Percentiles rank a stretch among this genome's conserved stretches.
Evolutionary conservation across 2,797 vertebrate species (phyloP).

Genomic region (Ptychadena robeensis): DNA sequence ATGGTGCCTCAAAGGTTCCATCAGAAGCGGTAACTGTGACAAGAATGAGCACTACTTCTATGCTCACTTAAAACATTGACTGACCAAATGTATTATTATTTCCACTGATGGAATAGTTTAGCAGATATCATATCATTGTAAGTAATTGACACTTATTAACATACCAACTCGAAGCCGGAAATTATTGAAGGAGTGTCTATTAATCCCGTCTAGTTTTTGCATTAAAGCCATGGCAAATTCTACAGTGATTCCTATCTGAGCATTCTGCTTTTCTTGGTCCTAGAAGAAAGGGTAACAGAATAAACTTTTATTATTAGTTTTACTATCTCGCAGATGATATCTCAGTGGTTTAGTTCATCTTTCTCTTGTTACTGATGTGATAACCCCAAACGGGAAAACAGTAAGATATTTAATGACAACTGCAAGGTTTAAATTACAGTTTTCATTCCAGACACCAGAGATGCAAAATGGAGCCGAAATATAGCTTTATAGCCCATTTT

Average conservation of each 20-base stretch:
- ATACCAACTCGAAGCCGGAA: slow-evolving; percentile 93
- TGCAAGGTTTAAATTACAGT: too few relatives aligned
- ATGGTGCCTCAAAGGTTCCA: not conserved
- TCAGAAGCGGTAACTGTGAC: not conserved
- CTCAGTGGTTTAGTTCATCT: not conserved
- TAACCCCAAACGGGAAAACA: too few relatives aligned
- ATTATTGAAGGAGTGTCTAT: slow-evolving; percentile 95
- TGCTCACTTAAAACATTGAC: not conserved
- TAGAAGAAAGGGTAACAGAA: slow-evolving; percentile 62
- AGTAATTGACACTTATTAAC: not conserved
- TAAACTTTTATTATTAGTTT: not conserved
- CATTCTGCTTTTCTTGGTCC: slow-evolving; percentile 88
- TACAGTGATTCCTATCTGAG: slow-evolving; percentile 94
- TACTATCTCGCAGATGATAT: not conserved
- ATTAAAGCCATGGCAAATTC: slow-evolving; percentile 94
- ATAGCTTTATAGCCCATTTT: too few relatives aligned
- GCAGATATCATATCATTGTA: slow-evolving; percentile 66
- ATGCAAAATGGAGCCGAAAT: too few relatives aligned
- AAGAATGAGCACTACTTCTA: not conserved
- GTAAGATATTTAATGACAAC: too few relatives aligned
- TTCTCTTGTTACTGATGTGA: too few relatives aligned
- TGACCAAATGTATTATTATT: not conserved
- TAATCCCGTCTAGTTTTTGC: slow-evolving; percentile 96
- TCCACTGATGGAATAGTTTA: not conserved
- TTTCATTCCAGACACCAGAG: too few relatives aligned